Evolutionary conservation across 30 jellyfish, hydroid and myxozoan genomes (phyloP).

Genomic region (Hydra vulgaris): DNA sequence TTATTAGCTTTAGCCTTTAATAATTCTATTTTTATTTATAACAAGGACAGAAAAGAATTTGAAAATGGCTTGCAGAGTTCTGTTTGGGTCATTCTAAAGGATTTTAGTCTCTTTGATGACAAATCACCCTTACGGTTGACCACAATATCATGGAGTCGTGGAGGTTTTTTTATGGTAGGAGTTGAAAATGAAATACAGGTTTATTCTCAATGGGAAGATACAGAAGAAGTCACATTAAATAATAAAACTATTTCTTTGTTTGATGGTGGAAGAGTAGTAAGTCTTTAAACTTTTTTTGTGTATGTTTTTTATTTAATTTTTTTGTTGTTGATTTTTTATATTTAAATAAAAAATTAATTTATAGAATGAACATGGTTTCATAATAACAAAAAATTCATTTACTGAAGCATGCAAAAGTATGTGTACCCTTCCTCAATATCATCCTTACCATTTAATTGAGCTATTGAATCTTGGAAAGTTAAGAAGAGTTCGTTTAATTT

Average conservation of each 20-base stretch:
- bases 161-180: slow-evolving; percentile 88
- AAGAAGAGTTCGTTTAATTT: slow-evolving; percentile 89
- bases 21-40: slow-evolving; percentile 32
- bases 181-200: slow-evolving; percentile 90
- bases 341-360: background rate
- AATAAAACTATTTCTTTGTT: background rate
- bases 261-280: slow-evolving; percentile 10
- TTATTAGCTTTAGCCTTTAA: slow-evolving; percentile 70
- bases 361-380: background rate
- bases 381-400: slow-evolving; percentile 16
- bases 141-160: slow-evolving; percentile 90
- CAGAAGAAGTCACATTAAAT: slow-evolving; percentile 9
- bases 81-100: slow-evolving; percentile 55
- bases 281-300: slow-evolving; percentile 1
- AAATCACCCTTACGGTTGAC: slow-evolving; percentile 41
- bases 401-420: slow-evolving; percentile 9
- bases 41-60: slow-evolving; percentile 8
- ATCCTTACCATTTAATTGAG: slow-evolving; percentile 77
- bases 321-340: background rate
- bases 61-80: slow-evolving; percentile 22
- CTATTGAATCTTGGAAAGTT: slow-evolving; percentile 82
- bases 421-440: slow-evolving; percentile 81
- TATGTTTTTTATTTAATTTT: background rate
- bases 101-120: slow-evolving; percentile 31
- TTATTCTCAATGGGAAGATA: slow-evolving; percentile 92